Percentiles rank a stretch among this genome's conserved stretches.
Evolutionary conservation across 2,888 invertebrate species (phyloP).

Genomic region (Hypomecis atomaria): DNA sequence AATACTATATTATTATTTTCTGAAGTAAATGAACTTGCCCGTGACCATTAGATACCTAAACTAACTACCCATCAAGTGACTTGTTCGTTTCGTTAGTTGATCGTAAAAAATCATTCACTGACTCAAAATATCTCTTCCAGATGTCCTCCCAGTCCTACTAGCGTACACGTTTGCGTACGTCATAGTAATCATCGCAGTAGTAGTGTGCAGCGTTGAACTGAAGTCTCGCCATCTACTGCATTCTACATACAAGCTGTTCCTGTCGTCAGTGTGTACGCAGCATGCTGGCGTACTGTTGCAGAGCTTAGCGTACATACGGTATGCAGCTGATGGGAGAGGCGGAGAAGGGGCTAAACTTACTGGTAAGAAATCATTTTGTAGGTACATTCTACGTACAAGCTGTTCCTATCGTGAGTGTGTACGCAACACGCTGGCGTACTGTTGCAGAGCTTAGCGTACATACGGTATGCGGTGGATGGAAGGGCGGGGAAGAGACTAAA

Average conservation of each 20-base stretch:
- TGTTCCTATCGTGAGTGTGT: slow-evolving; percentile 90
- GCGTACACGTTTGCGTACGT: slow-evolving; percentile 90
- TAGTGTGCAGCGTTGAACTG: slow-evolving; percentile 90
- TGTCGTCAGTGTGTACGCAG: slow-evolving; percentile 89
- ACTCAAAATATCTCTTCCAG: slow-evolving; percentile 78
- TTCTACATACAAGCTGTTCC: slow-evolving; percentile 94
- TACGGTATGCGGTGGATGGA: slow-evolving; percentile 92
- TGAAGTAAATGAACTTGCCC: no score
- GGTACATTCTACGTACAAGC: slow-evolving; percentile 95
- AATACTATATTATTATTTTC: no score
- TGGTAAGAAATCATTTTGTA: slow-evolving; percentile 63
- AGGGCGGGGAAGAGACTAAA: slow-evolving; percentile 80
- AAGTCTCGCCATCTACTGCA: slow-evolving; percentile 93
- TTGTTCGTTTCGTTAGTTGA: no score
- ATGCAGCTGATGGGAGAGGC: slow-evolving; percentile 90
- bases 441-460: slow-evolving; percentile 88
- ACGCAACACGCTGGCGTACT: slow-evolving; percentile 89
- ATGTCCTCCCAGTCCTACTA: slow-evolving; percentile 93
- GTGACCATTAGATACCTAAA: no score
- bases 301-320: slow-evolving; percentile 89
- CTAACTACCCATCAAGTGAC: no score
- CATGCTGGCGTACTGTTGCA: slow-evolving; percentile 88
- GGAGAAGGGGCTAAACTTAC: slow-evolving; percentile 71
- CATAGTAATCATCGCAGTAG: slow-evolving; percentile 88
- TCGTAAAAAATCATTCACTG: no score